Conservation (phyloP, 2,797 vertebrate genomes). For the Xenops minutus region DNA sequence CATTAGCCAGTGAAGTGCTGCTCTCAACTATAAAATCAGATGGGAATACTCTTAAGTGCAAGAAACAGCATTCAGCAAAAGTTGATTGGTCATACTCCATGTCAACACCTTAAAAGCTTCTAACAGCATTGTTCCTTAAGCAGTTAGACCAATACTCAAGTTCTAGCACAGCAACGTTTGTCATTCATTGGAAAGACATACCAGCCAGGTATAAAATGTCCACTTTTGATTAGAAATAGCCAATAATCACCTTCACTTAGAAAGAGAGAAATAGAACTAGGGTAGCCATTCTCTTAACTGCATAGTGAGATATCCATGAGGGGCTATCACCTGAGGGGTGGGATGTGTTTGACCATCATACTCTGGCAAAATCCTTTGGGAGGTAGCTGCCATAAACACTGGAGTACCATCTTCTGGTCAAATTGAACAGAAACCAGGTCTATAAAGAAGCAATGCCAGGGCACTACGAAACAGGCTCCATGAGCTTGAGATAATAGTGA, state of each 20-base stretch:
- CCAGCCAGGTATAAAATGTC: neutral
- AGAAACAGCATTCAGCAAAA: neutral
- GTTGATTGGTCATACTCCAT: neutral
- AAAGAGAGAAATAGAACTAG: neutral
- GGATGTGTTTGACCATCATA: neutral
- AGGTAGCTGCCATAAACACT: neutral
- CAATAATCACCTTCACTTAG: neutral
- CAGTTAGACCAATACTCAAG: neutral
- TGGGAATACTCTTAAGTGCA: neutral
- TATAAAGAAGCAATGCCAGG: neutral
- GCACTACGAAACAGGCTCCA: neutral
- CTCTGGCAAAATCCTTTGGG: neutral
- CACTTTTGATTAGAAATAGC: neutral
- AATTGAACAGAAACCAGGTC: neutral
- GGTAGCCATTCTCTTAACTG: neutral
- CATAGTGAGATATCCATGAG: neutral
- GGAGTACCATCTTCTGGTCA: neutral
- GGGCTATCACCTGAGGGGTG: neutral
- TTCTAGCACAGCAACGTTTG: neutral
- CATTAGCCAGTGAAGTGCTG: neutral
- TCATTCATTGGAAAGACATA: neutral
- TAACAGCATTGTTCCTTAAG: neutral
- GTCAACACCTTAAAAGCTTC: neutral
- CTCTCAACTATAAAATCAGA: neutral
- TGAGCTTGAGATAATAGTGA: neutral